Evolutionary conservation across 2,113 vertebrate species (phyloP).

Genomic region (Thryonomys swinderianus): DNA sequence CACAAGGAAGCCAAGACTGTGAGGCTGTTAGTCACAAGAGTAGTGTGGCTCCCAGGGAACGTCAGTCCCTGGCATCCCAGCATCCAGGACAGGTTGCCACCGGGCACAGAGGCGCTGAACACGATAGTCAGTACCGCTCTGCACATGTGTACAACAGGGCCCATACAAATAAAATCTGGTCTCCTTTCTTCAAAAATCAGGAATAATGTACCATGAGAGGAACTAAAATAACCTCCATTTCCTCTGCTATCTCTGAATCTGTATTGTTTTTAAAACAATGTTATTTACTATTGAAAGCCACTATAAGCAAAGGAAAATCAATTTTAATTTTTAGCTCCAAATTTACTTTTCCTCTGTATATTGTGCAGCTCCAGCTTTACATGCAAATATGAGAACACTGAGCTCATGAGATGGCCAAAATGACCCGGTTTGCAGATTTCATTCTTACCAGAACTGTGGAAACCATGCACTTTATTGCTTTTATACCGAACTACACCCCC

Average conservation of each 20-base stretch:
- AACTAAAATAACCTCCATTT: conserved; percentile 7
- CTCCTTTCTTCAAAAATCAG: background rate
- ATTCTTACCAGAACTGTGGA: background rate
- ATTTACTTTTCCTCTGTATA: background rate
- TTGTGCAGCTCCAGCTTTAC: conserved; percentile 22
- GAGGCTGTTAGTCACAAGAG: background rate
- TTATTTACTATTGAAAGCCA: conserved; percentile 34
- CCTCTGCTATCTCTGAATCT: background rate
- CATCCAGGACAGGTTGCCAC: accelerated
- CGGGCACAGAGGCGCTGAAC: background rate
- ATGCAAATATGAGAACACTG: conserved; percentile 47
- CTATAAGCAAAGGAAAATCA: conserved; percentile 42
- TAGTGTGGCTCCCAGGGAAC: background rate
- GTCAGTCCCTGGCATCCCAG: background rate
- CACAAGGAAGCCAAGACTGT: background rate
- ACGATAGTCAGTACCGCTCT: background rate
- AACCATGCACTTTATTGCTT: background rate
- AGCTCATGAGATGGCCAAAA: background rate
- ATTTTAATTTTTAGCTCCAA: conserved; percentile 14
- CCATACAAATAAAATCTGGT: background rate
- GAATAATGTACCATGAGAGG: background rate
- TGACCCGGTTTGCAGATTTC: conserved; percentile 59
- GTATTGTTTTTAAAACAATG: background rate
- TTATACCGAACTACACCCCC: no score
- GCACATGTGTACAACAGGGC: background rate